Evolutionary conservation across 2,797 vertebrate species (phyloP).

Genomic region (Silurus lanzhouensis): DNA sequence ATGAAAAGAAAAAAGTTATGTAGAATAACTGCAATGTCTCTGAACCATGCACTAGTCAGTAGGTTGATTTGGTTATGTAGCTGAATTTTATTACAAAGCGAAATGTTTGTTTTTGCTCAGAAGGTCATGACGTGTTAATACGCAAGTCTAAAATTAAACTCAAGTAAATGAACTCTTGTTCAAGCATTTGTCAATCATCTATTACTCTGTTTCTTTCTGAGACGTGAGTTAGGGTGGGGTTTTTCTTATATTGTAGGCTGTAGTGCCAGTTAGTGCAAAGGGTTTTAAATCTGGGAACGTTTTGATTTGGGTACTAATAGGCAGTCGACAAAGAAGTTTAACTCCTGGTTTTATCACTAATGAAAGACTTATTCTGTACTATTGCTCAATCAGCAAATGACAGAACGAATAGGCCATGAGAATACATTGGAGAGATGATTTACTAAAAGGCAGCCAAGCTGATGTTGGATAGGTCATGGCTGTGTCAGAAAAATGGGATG

Average conservation of each 20-base stretch:
- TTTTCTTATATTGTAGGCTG: not conserved
- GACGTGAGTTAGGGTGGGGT: too few relatives aligned
- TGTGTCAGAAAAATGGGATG: not conserved
- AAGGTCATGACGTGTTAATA: not conserved
- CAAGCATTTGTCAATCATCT: not conserved
- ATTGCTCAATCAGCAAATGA: not conserved
- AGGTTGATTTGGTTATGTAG: not conserved
- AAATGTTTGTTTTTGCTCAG: not conserved
- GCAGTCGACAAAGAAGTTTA: not conserved
- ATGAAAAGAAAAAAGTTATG: not conserved
- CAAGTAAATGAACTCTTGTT: not conserved
- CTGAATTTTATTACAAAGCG: not conserved
- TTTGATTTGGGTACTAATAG: not conserved
- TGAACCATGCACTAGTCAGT: not conserved
- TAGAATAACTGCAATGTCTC: not conserved
- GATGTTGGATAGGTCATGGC: not conserved
- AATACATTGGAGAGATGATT: not conserved
- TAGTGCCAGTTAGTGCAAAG: not conserved
- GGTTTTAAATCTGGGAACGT: not conserved
- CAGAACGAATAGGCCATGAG: not conserved
- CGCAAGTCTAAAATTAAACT: not conserved
- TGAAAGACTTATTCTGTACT: not conserved
- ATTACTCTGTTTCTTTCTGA: not conserved
- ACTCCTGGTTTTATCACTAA: not conserved
- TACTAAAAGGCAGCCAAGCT: not conserved